Evolutionary conservation across 2,113 vertebrate species (phyloP).

Genomic region (Malurus alboscapulatus): DNA sequence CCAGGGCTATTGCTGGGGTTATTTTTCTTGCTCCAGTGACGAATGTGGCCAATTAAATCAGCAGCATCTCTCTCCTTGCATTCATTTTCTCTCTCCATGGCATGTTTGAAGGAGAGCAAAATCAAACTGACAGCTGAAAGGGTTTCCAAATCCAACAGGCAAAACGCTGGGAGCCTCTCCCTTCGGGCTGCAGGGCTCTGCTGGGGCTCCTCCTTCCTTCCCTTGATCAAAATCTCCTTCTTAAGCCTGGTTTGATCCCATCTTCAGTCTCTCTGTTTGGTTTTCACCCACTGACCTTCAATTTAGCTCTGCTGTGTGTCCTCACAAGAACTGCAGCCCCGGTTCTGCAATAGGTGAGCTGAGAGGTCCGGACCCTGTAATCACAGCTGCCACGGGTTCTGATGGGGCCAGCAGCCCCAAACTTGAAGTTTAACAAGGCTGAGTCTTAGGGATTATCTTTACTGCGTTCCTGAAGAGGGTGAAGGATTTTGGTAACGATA

Average conservation of each 20-base stretch:
- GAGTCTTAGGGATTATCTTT: neutral
- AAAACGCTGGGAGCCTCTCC: neutral
- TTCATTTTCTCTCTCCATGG: neutral
- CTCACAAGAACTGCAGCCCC: neutral
- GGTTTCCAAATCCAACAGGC: neutral
- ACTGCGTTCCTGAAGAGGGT: neutral
- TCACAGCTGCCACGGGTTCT: neutral
- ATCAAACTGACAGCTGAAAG: neutral
- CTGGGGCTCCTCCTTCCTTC: neutral
- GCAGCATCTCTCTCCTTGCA: neutral
- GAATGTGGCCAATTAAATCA: slow-evolving; percentile 26
- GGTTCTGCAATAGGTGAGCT: neutral
- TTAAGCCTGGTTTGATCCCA: neutral
- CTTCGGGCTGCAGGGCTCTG: neutral
- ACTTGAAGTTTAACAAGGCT: neutral
- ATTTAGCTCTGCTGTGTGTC: fast-evolving
- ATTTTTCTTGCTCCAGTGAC: slow-evolving; percentile 1
- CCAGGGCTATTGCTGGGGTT: neutral
- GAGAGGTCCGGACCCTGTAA: neutral
- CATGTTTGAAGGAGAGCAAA: neutral
- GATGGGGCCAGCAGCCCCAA: neutral
- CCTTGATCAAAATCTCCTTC: neutral
- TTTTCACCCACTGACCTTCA: neutral
- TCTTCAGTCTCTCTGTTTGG: neutral
- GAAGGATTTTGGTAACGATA: neutral